phyloP scores from a whole-genome alignment of 2,113 vertebrate genomes.

The Anser brachyrhynchus region DNA sequence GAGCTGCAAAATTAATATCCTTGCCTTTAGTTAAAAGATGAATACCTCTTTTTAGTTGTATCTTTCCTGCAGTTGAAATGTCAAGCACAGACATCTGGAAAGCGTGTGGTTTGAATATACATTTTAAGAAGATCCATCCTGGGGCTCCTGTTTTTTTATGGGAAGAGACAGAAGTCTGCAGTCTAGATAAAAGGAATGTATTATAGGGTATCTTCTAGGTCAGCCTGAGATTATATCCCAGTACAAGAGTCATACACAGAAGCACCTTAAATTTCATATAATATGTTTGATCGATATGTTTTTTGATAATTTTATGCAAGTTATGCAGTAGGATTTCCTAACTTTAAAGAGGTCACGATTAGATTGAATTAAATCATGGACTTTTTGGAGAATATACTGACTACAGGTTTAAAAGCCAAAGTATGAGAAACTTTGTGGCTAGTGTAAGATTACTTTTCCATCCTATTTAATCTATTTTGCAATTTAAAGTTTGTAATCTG shows the following conservation, averaged over 20 bases:
- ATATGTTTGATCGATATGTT: neutral
- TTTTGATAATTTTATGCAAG: slow-evolving; percentile 12
- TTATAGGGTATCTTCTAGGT: neutral
- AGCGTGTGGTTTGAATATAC: slow-evolving; percentile 24
- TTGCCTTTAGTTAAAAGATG: slow-evolving; percentile 48
- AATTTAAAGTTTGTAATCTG: neutral
- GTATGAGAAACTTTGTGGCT: neutral
- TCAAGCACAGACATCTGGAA: slow-evolving; percentile 45
- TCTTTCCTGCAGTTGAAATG: slow-evolving; percentile 40
- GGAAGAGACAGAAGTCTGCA: slow-evolving; percentile 25
- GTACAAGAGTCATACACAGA: neutral
- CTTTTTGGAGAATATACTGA: neutral
- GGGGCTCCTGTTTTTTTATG: neutral
- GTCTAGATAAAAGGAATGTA: neutral
- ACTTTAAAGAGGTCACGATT: neutral
- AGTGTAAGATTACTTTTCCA: neutral
- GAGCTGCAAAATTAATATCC: slow-evolving; percentile 50
- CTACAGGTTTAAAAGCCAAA: neutral
- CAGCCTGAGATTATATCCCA: neutral
- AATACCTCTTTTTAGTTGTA: slow-evolving; percentile 44
- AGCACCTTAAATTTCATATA: neutral
- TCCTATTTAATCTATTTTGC: neutral
- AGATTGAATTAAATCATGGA: neutral
- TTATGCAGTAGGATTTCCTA: neutral
- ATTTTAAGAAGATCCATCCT: slow-evolving; percentile 22